phyloP scores from a whole-genome alignment of 2,888 invertebrate genomes.

The Tinea trinotella region DNA sequence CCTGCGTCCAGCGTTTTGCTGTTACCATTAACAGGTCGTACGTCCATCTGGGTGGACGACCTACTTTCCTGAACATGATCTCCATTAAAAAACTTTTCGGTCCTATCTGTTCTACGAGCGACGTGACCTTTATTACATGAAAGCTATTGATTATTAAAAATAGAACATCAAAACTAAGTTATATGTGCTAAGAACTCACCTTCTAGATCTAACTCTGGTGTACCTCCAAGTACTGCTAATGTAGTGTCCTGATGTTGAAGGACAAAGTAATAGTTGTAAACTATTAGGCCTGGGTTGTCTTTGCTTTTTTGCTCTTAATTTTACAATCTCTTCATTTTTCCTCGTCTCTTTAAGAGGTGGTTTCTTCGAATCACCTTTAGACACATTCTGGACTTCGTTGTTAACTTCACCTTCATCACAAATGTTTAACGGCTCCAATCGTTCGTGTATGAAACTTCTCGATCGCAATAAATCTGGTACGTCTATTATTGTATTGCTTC shows the following conservation, averaged over 20 bases:
- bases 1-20: too few relatives aligned
- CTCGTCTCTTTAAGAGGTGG: slow-evolving; percentile 45
- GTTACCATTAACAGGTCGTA: too few relatives aligned
- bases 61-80: too few relatives aligned
- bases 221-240: slow-evolving; percentile 65
- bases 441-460: slow-evolving; percentile 47
- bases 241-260: slow-evolving; percentile 60
- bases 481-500: slow-evolving; percentile 28
- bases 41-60: too few relatives aligned
- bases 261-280: slow-evolving; percentile 57
- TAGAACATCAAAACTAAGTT: too few relatives aligned
- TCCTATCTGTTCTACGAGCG: too few relatives aligned
- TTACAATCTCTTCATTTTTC: slow-evolving; percentile 50
- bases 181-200: slow-evolving; percentile 50
- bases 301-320: slow-evolving; percentile 51
- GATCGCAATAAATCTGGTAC: slow-evolving; percentile 49
- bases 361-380: slow-evolving; percentile 38
- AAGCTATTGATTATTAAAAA: too few relatives aligned
- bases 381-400: slow-evolving; percentile 25
- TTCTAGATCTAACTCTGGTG: slow-evolving; percentile 58
- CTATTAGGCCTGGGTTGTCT: slow-evolving; percentile 61
- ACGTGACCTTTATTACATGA: too few relatives aligned
- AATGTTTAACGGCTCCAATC: slow-evolving; percentile 45
- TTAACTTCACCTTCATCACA: slow-evolving; percentile 33
- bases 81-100: too few relatives aligned